Base-by-base conservation (phyloP, 2,113 vertebrate genomes). In the Grammomys surdaster region DNA sequence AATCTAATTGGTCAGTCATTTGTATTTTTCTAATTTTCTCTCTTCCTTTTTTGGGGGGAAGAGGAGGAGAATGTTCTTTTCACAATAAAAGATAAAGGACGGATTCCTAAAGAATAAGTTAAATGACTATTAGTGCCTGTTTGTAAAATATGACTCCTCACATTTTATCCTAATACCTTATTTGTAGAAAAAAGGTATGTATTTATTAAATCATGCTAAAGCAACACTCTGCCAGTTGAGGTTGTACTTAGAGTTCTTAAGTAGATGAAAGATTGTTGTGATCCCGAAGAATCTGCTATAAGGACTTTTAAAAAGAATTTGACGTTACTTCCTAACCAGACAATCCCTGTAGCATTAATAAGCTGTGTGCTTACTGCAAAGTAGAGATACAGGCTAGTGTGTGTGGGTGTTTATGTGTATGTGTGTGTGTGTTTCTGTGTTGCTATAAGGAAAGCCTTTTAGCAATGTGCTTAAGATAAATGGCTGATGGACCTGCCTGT, bases 61-160 rank as follows among this genome's bases (percentile, higher is more conserved):
- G 9, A 1, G 14, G 14, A 36, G 9, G 4, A 10, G 4, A 8
- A 26, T 26, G 73, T 13, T 5, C 2, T 88, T 96, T 82, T 10
- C 26, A 51, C 48, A 43, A n/a, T 51, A 33, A 90, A 19, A 48
- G 5, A 51, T 60, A 90, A 81, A 48, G 28, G 20, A 11, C 26
- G 95, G 73, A n/a, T 31, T 67, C 13, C 7, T 72, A 72, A 78
- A 95, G 75, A 72, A 51, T 77, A 93, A 85, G 56, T 84, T 20
- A 85, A 70, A n/a, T 69, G 58, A 95, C 78, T 76, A 70, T 14
- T 17, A 11, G 3, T 24, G 19, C 11, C 69, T 94, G 3, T 80
- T 67, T 65, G 10, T 11, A 65, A 85, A 85, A 31, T 20, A 20
- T 33, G 1, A 67, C 40, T 67, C 12, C 24, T 31, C 43, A 33